Base-by-base conservation (phyloP, 2,113 vertebrate genomes). In the Chelonoidis abingdonii region DNA sequence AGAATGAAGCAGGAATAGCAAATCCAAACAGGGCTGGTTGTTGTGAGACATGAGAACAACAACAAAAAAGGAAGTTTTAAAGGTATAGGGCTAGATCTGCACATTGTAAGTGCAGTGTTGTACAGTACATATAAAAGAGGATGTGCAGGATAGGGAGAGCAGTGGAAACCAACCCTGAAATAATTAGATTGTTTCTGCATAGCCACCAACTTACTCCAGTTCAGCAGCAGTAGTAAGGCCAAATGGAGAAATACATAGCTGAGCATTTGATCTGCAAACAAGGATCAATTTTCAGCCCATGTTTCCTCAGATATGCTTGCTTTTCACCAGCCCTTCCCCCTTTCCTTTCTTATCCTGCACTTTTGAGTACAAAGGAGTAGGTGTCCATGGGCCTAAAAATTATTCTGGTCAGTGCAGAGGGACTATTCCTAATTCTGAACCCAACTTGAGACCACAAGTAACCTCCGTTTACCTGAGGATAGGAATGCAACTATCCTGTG, bases 231-330 rank as follows among this genome's bases (percentile, higher is more conserved):
- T 86, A 94, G 94, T 92, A 17, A 94, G 83, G 82, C 35, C 52
- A 92, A 90, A 84, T 62, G 41, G 3, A 38, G 89, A 17, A 95
- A 93, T 35, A 88, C 35, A 22, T 1, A 84, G 86, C 49, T 89
- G 84, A 92, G 94, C 31, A 92, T 89, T 75, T 92, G 80, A 96
- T 86, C 80, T 94, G 81, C 80, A 96, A 96, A 62, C 44, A 25
- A 94, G 76, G 90, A 89, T 86, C 78, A 0, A n/a, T 92, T 94
- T 93, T 92, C 92, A 96, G 89, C 38, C 80, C 78, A 56, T n/a
- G 86, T 91, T 96, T 84, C 62, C 56, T 84, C 59, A 72, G 72
- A 87, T 62, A 80, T 72, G 35, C 35, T 38, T 80, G 69, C 38
- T 95, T 83, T 80, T 62, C 83, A 95, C 59, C 82, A 97, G 13